These are phyloP conservation scores for Paragorgia papillata DNA, from an alignment of 92 coral and sea anemone genomes.

Conservation along the genomic window DNA sequence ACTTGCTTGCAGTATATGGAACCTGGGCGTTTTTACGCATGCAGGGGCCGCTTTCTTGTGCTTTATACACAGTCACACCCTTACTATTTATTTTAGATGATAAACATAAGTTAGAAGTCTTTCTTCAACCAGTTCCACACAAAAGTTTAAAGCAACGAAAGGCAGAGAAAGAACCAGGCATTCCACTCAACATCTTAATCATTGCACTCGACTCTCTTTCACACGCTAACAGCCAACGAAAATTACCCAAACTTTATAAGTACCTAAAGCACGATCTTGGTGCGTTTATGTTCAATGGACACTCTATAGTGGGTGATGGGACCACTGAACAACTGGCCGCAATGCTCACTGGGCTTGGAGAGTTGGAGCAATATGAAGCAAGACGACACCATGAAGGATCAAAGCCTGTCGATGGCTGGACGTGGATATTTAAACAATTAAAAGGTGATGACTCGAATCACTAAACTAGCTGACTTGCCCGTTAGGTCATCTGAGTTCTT, in stretches of 20 bases:
- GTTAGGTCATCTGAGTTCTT: no score
- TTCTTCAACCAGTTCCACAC: slow-evolving; percentile 53
- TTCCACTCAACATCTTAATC: slow-evolving; percentile 76
- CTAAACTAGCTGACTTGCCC: no score
- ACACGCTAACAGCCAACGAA: slow-evolving; percentile 47
- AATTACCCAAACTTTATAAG: slow-evolving; percentile 63
- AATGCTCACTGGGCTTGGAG: slow-evolving; percentile 75
- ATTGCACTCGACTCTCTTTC: slow-evolving; percentile 77
- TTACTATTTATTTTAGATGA: slow-evolving; percentile 55
- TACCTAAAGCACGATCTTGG: slow-evolving; percentile 66
- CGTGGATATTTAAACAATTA: slow-evolving; percentile 78
- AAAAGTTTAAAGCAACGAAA: slow-evolving; percentile 26
- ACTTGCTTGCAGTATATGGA: no score
- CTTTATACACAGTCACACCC: no score
- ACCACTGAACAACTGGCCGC: slow-evolving; percentile 86
- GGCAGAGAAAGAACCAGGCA: slow-evolving; percentile 38
- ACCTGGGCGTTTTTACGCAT: no score
- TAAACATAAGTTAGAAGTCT: slow-evolving; percentile 68
- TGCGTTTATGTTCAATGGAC: slow-evolving; percentile 72
- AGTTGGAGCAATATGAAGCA: slow-evolving; percentile 73
- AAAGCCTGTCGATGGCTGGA: slow-evolving; percentile 75
- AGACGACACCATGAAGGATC: slow-evolving; percentile 55
- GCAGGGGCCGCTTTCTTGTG: no score
- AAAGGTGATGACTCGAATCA: slow-evolving; percentile 20
- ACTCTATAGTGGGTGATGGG: slow-evolving; percentile 83